Evolutionary conservation across 1,140 invertebrate species (phyloP).

Genomic region (Drosophila orena): DNA sequence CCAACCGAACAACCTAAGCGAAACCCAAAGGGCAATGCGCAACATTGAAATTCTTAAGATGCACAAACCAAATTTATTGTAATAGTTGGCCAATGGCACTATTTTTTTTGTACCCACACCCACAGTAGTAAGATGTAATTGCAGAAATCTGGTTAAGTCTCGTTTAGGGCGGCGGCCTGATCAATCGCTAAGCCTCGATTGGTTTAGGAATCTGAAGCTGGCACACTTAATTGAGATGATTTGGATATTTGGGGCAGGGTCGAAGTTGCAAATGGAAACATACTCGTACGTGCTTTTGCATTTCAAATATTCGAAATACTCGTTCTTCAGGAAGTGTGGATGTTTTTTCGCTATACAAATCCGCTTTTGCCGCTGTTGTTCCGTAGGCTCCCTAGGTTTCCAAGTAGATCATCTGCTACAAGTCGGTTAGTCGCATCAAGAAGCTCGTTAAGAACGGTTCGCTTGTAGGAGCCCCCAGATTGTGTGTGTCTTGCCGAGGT

Average conservation of each 20-base stretch:
- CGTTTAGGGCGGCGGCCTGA: conserved; percentile 12
- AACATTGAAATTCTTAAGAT: conserved; percentile 4
- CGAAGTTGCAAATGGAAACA: not conserved
- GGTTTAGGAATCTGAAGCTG: conserved; percentile 25
- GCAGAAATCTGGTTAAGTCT: conserved; percentile 1
- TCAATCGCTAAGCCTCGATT: conserved; percentile 25
- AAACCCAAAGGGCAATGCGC: not conserved
- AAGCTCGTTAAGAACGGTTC: conserved; percentile 43
- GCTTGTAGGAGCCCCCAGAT: not conserved
- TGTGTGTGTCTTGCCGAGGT: conserved; percentile 3
- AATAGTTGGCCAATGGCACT: not conserved
- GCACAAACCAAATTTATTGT: conserved; percentile 15
- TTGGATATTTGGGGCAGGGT: conserved; percentile 60
- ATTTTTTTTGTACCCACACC: conserved; percentile 1
- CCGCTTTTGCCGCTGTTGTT: not conserved
- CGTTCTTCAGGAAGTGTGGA: not conserved
- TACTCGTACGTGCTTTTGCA: not conserved
- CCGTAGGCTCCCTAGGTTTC: conserved; percentile 50
- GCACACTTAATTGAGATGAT: conserved; percentile 60
- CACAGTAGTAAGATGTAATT: not conserved
- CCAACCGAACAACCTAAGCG: not conserved
- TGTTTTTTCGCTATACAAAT: not conserved
- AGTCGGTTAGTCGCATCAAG: conserved; percentile 54
- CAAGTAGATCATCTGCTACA: conserved; percentile 44
- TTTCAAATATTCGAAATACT: not conserved